Evolutionary conservation across 2,888 invertebrate species (phyloP), one percentile per base, ranked within the genome.

Genomic region (Orthosia gracilis): DNA sequence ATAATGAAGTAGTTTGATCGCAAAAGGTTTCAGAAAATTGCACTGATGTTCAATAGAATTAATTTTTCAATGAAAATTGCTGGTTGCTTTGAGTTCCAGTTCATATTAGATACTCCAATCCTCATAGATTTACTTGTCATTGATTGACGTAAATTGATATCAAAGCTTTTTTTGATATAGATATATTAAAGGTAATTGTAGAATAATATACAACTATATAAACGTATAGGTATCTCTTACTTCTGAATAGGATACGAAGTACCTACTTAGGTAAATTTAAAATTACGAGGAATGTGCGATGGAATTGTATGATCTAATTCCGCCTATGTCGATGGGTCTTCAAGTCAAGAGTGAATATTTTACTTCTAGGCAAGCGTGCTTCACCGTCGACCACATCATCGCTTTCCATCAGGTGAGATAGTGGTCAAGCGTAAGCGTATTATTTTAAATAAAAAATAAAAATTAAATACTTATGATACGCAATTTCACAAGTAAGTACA

Each of bases 31-130:
- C 17, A 69, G 69, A 15, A 82, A 82, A 85, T 84, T 82, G 72
- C 77, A 66, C 15, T 49, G 49, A 76, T 67, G 69, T 84, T 70
- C 82, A 84, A 82, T 82, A 82, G 63, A 85, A 82, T 82, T 69
- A 82, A 82, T 73, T 47, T 82, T 76, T 82, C 72, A 82, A 69
- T 61, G 82, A 45, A 82, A 73, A 82, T 82, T 82, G 57, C 72
- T 82, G 15, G 77, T 76, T 84, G 13, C 82, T 84, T 82, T 82
- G 77, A 84, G 67, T 50, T 67, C 17, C 2, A 52, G 50, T 74
- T 73, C 68, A 62, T 50, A 64, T 75, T 65, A 78, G 63, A 12
- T 54, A 61, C 45, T 71, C 13, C 17, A 78, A 66, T 70, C 57
- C 54, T 66, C 12, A 17, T 52, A 18, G 18, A 58, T 61, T 81